phyloP scores from a whole-genome alignment of 2,888 invertebrate species.

The Stegophylla sp. region DNA sequence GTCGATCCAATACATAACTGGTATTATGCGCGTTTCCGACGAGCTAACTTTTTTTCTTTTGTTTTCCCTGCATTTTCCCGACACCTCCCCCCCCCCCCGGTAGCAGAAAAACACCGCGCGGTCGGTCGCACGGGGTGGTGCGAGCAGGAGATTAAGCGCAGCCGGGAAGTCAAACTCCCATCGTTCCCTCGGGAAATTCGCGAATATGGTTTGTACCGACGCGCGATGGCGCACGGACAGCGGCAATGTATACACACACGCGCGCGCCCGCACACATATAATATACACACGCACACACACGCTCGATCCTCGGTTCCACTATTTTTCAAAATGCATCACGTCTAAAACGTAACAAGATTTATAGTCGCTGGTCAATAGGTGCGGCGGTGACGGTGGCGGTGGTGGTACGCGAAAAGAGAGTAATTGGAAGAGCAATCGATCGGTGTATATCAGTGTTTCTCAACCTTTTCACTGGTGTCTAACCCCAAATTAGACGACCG shows the following conservation, averaged over 20 bases:
- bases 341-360: slow-evolving; percentile 54
- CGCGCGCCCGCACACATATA: background rate
- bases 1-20: no score
- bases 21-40: background rate
- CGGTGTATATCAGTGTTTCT: slow-evolving; percentile 21
- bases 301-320: slow-evolving; percentile 43
- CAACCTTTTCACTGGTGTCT: no score
- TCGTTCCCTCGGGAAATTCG: slow-evolving; percentile 57
- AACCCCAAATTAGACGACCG: no score
- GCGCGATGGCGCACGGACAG: background rate
- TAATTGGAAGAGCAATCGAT: slow-evolving; percentile 52
- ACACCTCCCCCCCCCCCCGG: background rate
- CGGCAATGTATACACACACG: background rate
- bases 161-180: slow-evolving; percentile 38
- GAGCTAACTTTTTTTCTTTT: background rate
- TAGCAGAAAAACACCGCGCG: background rate
- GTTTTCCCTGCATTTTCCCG: background rate
- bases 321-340: slow-evolving; percentile 54
- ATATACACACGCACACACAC: background rate
- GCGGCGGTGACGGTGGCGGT: background rate
- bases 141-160: slow-evolving; percentile 22
- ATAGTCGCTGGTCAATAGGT: slow-evolving; percentile 51
- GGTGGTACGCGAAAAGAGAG: slow-evolving; percentile 42
- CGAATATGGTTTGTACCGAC: slow-evolving; percentile 44
- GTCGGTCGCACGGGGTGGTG: background rate